Evolutionary conservation across 1,140 invertebrate species (phyloP), one percentile per base, ranked within the genome.

Genomic region (Zaprionus tsacasi): DNA sequence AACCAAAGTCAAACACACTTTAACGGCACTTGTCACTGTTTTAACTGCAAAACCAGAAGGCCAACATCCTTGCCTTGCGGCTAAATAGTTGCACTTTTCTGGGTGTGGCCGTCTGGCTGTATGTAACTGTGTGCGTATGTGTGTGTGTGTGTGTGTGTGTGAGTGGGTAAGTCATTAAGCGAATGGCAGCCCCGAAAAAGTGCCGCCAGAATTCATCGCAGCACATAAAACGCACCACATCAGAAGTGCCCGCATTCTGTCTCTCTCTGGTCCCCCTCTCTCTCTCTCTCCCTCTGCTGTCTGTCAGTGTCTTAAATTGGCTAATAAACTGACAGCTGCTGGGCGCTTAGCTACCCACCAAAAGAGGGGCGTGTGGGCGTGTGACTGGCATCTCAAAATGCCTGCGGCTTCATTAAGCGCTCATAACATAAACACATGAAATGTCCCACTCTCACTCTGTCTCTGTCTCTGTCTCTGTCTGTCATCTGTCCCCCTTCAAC

Each of bases 151-250:
- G 57, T 43, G 65, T 30, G 45, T 52, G 57, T 68, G 57, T 38
- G 40, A 63, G 78, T 61, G 69, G 59, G 68, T 67, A 59, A 70
- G 82, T 88, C 82, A 87, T 87, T 87, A 87, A 87, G 69, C 69
- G 83, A 82, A 78, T 88, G 80, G 73, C 67, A 80, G 70, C 52
- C 17, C 67, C 69, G 63, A 76, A 82, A 87, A 88, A 88, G 82
- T 70, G 83, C 65, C 77, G 83, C 57, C 83, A 80, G 78, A 88
- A 87, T 88, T 87, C 83, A 87, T 88, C 83, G 80, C 83, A 87
- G 83, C 83, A 87, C 83, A 87, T 87, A 88, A 87, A 87, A 87
- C 83, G 83, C 83, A 87, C 83, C 82, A 82, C 82, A 78, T 64
- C 30, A 52, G 65, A 75, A 75, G 72, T 58, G 40, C 33, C 33